phyloP scores from a whole-genome alignment of 2,888 invertebrate genomes.

The Caenorhabditis macrosperma region DNA sequence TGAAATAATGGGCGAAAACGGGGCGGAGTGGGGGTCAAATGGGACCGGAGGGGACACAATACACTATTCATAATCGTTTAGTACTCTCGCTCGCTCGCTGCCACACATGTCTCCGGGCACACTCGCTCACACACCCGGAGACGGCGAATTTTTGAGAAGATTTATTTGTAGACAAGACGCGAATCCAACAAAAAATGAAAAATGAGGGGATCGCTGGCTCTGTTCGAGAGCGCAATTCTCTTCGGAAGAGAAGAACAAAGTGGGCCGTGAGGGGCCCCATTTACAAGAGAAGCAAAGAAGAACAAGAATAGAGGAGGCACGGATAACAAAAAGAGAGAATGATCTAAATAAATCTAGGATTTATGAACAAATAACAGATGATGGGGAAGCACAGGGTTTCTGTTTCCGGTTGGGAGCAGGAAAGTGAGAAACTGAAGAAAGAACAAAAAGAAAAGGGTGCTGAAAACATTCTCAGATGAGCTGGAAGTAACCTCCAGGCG shows the following conservation, averaged over 20 bases:
- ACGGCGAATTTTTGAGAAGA: neutral
- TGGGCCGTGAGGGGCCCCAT: neutral
- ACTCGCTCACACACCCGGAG: too few relatives aligned
- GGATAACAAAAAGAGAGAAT: neutral
- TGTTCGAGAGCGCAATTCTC: too few relatives aligned
- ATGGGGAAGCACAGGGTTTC: neutral
- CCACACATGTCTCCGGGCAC: neutral
- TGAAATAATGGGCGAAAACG: conserved; percentile 33
- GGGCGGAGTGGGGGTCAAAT: conserved; percentile 16
- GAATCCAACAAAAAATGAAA: too few relatives aligned
- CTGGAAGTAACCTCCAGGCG: too few relatives aligned
- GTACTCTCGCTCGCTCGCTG: neutral
- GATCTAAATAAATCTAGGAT: neutral
- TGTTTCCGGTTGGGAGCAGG: too few relatives aligned
- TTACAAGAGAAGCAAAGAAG: neutral
- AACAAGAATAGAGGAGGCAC: neutral
- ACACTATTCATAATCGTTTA: conserved; percentile 47
- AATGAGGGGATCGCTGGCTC: too few relatives aligned
- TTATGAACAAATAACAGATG: neutral
- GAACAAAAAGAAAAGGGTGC: neutral
- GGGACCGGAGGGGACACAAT: conserved; percentile 5
- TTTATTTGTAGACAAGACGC: neutral
- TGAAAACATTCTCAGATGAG: too few relatives aligned
- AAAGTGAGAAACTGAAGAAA: neutral
- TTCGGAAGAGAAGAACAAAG: too few relatives aligned